Evolutionary conservation across 2,113 vertebrate genomes (phyloP).

Genomic region (Lota lota): DNA sequence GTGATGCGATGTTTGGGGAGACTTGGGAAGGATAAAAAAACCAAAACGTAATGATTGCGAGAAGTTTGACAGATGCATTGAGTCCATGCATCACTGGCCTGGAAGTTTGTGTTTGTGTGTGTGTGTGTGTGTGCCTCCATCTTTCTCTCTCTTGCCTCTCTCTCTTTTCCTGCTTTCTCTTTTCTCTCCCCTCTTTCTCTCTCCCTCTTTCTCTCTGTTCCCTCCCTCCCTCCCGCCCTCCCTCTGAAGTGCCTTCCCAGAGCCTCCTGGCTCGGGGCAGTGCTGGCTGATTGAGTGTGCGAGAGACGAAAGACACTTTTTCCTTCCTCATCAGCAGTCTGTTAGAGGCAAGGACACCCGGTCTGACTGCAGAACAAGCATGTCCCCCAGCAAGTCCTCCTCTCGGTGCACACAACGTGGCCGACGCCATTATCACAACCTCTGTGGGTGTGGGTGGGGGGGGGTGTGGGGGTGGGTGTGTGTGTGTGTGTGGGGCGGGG

Average conservation of each 20-base stretch:
- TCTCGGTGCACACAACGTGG: slow-evolving; percentile 44
- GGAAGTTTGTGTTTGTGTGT: neutral
- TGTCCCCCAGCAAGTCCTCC: slow-evolving; percentile 46
- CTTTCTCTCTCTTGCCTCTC: neutral
- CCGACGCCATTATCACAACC: slow-evolving; percentile 31
- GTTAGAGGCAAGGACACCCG: slow-evolving; percentile 61
- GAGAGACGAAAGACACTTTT: slow-evolving; percentile 25
- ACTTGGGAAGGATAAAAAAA: no score
- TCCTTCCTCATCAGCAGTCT: slow-evolving; percentile 63
- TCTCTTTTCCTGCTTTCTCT: no score
- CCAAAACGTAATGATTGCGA: neutral
- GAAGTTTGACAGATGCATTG: slow-evolving; percentile 2
- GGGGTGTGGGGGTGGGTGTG: no score
- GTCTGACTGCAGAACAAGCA: slow-evolving; percentile 59
- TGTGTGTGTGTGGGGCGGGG: no score
- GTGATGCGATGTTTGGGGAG: neutral
- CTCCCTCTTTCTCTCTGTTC: no score
- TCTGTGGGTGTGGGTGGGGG: no score
- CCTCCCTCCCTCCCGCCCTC: slow-evolving; percentile 22
- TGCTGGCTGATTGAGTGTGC: slow-evolving; percentile 56
- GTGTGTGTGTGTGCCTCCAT: neutral
- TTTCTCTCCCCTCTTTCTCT: no score
- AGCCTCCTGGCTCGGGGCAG: slow-evolving; percentile 40
- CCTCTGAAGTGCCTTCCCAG: slow-evolving; percentile 35
- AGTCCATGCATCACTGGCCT: neutral